Evolutionary conservation across 2,888 invertebrate genomes (phyloP), one percentile per base, ranked within the genome.

Genomic region (Diarsia dahlii): DNA sequence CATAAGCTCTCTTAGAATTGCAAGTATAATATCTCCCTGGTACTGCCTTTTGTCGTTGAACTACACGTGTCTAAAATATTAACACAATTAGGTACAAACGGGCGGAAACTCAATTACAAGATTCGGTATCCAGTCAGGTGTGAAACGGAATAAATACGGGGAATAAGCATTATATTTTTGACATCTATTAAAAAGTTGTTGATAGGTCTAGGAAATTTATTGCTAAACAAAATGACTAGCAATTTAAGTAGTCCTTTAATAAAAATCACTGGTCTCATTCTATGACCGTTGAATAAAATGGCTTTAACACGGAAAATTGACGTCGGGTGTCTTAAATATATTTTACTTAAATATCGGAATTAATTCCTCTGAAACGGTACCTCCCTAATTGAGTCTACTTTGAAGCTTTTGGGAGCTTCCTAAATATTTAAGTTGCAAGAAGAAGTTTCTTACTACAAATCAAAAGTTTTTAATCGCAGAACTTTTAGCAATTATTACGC

Each of bases 11-110:
- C 63, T 63, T 63, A 20, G 13, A 45, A 63, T 20, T 63, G 23
- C 1, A 58, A 54, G 6, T 13, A 39, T 4, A 10, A n/a, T 54
- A 45, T 12, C 45, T n/a, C 6, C 18, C 18, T 68, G 18, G 0
- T 13, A 45, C 18, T 1, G 23, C 6, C 34, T 71, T 34, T 71
- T 48, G 48, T 34, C 13, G 3, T 48, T 50, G 18, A 45, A 48
- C 34, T 18, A 67, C 48, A 68, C 48, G 48, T 50, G 68, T 68
- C 34, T 68, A 68, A 23, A 39, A 68, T 50, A 60, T 8, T 6
- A 12, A 23, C 8, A 12, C 3, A 18, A 65, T 50, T 28, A 18
- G 34, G 39, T 12, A 13, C 5, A 3, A 13, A 60, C 0, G 4
- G 45, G 15, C 9, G 45, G 45, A 62, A 46, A 10, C n/a, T 63